Percentiles rank a stretch among this genome's conserved stretches.
Conservation (phyloP, 2,888 invertebrate species). For the Polyploca ridens region DNA sequence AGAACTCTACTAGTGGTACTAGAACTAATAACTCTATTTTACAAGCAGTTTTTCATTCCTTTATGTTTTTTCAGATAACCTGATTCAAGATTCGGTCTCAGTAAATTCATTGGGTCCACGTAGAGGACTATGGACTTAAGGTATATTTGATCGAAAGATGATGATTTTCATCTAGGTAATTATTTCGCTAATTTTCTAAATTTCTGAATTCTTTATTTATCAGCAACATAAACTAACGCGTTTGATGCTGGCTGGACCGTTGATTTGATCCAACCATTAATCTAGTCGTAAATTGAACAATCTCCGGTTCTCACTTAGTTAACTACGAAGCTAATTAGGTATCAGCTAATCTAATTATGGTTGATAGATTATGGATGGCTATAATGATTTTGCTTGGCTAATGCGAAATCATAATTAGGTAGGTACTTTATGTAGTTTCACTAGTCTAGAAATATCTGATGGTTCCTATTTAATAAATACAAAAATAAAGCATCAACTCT, state of each 20-base stretch:
- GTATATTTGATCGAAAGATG: too few species aligned
- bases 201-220: neutral
- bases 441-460: neutral
- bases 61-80: neutral
- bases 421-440: neutral
- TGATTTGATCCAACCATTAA: conserved; percentile 11
- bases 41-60: neutral
- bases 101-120: too few species aligned
- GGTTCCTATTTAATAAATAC: too few species aligned
- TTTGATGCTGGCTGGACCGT: conserved; percentile 10
- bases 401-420: neutral
- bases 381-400: neutral
- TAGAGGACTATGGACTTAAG: too few species aligned
- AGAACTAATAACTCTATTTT: neutral
- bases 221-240: neutral
- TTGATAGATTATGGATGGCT: conserved; percentile 1
- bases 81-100: neutral
- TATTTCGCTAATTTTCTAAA: neutral
- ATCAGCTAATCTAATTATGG: neutral
- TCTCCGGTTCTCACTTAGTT: conserved; percentile 10
- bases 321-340: neutral
- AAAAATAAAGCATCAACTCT: too few species aligned
- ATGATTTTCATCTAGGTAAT: neutral
- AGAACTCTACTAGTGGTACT: too few species aligned
- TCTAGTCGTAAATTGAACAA: conserved; percentile 8